Evolutionary conservation across 92 coral and sea anemone genomes (phyloP).

Genomic region (Zoanthus gigantus): DNA sequence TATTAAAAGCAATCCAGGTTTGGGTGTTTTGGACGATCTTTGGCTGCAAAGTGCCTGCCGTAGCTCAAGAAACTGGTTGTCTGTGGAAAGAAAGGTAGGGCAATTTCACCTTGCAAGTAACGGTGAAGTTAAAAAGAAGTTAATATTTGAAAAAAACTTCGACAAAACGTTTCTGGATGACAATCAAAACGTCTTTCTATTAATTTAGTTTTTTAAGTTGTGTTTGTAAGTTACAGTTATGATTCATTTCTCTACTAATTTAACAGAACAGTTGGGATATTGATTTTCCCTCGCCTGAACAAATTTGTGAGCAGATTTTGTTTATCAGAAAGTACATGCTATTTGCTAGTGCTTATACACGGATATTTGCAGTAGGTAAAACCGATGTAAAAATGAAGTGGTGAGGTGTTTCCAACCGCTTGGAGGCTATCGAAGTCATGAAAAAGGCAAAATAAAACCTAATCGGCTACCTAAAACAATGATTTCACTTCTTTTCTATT

Average conservation of each 20-base stretch:
- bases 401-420: background rate
- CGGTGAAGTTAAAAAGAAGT: background rate
- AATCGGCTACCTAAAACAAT: background rate
- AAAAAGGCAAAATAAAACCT: background rate
- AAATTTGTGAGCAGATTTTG: background rate
- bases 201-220: background rate
- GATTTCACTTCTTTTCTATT: background rate
- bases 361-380: background rate
- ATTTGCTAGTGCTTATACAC: background rate
- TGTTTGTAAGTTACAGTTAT: background rate
- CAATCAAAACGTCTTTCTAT: background rate
- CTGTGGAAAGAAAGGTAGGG: conserved; percentile 37
- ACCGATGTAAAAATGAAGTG: background rate
- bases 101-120: background rate
- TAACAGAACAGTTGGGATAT: background rate
- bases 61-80: background rate
- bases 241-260: background rate
- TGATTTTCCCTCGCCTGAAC: background rate
- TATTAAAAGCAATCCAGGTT: conserved; percentile 12
- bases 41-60: background rate
- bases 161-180: background rate
- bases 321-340: conserved; percentile 3
- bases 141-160: background rate
- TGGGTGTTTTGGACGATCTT: background rate
- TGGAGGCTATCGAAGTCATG: background rate